Conservation (phyloP, 1,140 invertebrate genomes). For the Mylabris phalerata region DNA sequence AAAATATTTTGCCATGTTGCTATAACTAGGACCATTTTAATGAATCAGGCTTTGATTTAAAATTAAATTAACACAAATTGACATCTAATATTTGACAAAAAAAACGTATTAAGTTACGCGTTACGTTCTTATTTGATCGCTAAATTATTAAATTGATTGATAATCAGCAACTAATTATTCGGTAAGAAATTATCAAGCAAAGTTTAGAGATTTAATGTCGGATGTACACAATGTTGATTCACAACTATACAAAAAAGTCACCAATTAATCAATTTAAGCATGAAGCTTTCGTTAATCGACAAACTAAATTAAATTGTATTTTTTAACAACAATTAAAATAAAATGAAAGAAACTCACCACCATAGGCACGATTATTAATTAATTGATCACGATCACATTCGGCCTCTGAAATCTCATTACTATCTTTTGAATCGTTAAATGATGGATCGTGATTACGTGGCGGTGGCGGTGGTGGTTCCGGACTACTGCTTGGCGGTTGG, state of each 20-base stretch:
- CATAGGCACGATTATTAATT: constrained; percentile 62
- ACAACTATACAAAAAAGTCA: not conserved
- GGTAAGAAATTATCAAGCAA: too few relatives aligned
- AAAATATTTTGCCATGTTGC: too few relatives aligned
- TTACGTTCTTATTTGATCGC: too few relatives aligned
- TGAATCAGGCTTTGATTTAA: too few relatives aligned
- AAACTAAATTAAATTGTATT: not conserved
- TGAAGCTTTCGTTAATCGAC: not conserved
- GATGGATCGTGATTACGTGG: constrained; percentile 66
- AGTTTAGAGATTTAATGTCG: too few relatives aligned
- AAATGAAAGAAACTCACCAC: constrained; percentile 51
- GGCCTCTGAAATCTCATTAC: constrained; percentile 88
- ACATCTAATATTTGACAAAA: too few relatives aligned
- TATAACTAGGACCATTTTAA: too few relatives aligned
- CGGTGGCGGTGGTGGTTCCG: constrained; percentile 76
- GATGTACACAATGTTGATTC: not conserved
- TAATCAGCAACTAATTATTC: too few relatives aligned
- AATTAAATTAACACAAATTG: too few relatives aligned
- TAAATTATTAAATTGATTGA: too few relatives aligned
- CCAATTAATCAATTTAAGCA: not conserved
- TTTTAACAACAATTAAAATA: not conserved
- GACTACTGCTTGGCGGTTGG: constrained; percentile 52
- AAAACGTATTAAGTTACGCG: too few relatives aligned
- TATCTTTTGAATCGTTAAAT: constrained; percentile 86
- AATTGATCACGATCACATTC: constrained; percentile 80